phyloP scores from a whole-genome alignment of 2,113 vertebrate genomes.

The Lota lota region DNA sequence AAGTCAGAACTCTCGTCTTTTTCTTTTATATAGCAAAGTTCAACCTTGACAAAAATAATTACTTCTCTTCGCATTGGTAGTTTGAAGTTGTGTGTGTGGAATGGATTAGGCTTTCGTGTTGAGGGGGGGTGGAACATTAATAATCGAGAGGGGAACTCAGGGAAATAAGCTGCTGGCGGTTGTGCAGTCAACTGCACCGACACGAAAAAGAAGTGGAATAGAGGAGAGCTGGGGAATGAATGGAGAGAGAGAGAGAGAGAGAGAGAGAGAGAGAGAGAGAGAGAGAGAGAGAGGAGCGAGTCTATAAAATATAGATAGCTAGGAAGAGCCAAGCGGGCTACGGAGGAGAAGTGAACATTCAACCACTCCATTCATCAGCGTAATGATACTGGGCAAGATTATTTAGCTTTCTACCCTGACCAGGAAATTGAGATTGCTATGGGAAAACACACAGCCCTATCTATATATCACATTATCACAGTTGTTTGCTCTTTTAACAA shows the following conservation, averaged over 20 bases:
- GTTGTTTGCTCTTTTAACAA: background rate
- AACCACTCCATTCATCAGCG: conserved; percentile 41
- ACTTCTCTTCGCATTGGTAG: conserved; percentile 33
- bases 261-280: conserved; percentile 15
- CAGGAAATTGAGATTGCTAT: background rate
- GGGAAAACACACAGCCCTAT: background rate
- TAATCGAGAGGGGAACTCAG: conserved; percentile 54
- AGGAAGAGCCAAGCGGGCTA: conserved; percentile 34
- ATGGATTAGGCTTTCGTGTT: conserved; percentile 50
- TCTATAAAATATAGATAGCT: conserved; percentile 70
- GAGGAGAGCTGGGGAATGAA: conserved; percentile 28
- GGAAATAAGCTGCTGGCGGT: conserved; percentile 60
- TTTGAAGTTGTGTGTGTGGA: conserved; percentile 37
- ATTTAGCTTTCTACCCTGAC: background rate
- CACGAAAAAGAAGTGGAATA: conserved; percentile 43
- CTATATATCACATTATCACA: background rate
- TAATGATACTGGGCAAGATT: conserved; percentile 27
- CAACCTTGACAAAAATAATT: conserved; percentile 29
- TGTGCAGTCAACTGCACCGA: conserved; percentile 63
- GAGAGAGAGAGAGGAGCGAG: conserved; percentile 46
- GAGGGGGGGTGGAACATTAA: conserved; percentile 41
- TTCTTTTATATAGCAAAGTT: conserved; percentile 5
- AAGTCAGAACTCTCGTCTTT: too few relatives aligned
- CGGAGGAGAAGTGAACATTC: conserved; percentile 40
- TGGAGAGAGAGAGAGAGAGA: conserved; percentile 38